Evolutionary conservation across 2,797 vertebrate genomes (phyloP), one percentile per base, ranked within the genome.

Genomic region (Mus caroli): DNA sequence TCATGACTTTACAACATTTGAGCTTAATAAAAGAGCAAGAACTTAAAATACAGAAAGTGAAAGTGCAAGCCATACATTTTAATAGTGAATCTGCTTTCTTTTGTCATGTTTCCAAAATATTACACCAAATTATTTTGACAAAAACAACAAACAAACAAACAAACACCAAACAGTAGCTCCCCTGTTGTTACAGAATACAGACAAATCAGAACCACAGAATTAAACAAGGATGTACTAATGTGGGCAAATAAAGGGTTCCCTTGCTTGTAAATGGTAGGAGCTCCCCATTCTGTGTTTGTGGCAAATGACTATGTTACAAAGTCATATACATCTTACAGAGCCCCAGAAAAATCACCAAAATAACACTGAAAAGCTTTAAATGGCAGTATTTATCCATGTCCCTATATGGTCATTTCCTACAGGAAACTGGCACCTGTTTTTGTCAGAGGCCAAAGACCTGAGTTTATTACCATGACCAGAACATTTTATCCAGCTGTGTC

Each of bases 381-480:
- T n/a, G 43, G 2, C 54, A 79, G 50, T 40, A 90, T 90, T 71
- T 92, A 58, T 83, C 40, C 24, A 31, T 34, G 28, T 58, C 4
- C 13, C 64, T 13, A 19, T 87, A 14, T 80, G 15, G 46, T 37
- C 34, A n/a, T 90, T 73, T 96, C 79, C 83, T 91, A 67, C 4
- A 92, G 5, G 88, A 95, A 87, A 77, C 15, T 60, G 97, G 50
- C 73, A 3, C 46, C 50, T 71, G 13, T 71, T 71, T 73, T 67
- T 85, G 20, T 93, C 88, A 89, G 64, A 86, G 52, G 34, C 56
- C 54, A 76, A 84, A 73, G 71, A 90, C 28, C 83, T 34, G n/a
- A 97, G 52, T 95, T 56, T 87, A 79, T 31, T 12, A 88, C 79
- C 60, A 75, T 22, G 75, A 96, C 58, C 0, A 95, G 94, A 86